Evolutionary conservation across 1,140 invertebrate genomes (phyloP), one percentile per base, ranked within the genome.

Genomic region (Apocrypta bakeri): DNA sequence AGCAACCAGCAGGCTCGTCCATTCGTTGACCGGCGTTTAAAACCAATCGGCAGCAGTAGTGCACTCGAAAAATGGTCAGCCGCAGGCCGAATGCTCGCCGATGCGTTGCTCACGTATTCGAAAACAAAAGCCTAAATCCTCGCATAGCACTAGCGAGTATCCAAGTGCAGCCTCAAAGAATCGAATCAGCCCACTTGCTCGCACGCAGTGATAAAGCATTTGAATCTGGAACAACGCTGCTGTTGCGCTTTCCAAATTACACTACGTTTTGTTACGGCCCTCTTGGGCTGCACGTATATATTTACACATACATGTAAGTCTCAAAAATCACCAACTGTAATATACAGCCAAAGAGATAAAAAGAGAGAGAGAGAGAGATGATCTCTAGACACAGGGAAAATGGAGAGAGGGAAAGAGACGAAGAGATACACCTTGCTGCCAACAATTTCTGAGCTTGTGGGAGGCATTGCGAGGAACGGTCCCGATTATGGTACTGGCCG

Each of bases 51-150:
- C 2, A 6, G 48, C 21, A 17, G 21, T 17, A 56, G 48, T 56
- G n/a, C 48, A 56, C 48, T 56, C 48, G 48, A 56, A 56, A 56
- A n/a, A 56, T 56, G 48, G 48, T 56, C 48, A 56, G 48, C 48
- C 48, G 48, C 21, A 56, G 48, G 48, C 48, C n/a, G n/a, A 48
- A 4, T 11, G 42, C 4, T 12, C 48, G 6, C 40, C 40, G 4
- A 12, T 42, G 48, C 48, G 48, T 56, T 48, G 42, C 42, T 12
- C 42, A 17, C 14, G 42, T 17, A 9, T 1, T 11, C 14, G 21
- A 56, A 21, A 56, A 56, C 48, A 56, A 56, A 56, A 56, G 48
- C 17, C 48, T 56, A 56, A 56, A 56, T 7, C 17, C 48, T 48
- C 42, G 42, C 42, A 17, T 1, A 0, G 21, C 14, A 48, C 42